Conservation (phyloP, 2,888 invertebrate genomes). For the Oscheius onirici region DNA sequence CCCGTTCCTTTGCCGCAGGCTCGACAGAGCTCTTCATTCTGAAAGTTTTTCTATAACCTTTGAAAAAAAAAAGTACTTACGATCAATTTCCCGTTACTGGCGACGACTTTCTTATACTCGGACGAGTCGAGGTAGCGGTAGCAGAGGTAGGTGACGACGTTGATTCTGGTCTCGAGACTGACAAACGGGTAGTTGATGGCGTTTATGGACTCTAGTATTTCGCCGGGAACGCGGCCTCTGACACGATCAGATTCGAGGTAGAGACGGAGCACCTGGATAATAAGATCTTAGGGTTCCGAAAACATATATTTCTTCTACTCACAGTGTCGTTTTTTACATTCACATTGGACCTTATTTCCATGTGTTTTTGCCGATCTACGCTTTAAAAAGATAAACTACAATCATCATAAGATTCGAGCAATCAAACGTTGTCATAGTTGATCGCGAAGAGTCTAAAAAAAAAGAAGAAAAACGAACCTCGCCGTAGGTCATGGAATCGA, state of each 20-base stretch:
- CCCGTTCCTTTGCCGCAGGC: slow-evolving; percentile 75
- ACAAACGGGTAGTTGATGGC: slow-evolving; percentile 81
- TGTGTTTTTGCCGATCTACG: no score
- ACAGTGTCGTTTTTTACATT: no score
- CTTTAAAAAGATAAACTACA: no score
- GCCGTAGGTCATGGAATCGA: slow-evolving; percentile 96
- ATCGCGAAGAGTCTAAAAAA: neutral
- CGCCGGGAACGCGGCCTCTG: slow-evolving; percentile 39
- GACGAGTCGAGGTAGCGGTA: slow-evolving; percentile 93
- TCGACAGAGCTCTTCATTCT: slow-evolving; percentile 74
- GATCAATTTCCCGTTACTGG: slow-evolving; percentile 77
- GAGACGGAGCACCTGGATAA: slow-evolving; percentile 50
- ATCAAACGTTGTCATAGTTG: no score
- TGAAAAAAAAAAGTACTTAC: slow-evolving; percentile 37
- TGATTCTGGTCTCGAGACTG: slow-evolving; percentile 77
- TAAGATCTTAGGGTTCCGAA: neutral
- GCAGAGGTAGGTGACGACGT: slow-evolving; percentile 81
- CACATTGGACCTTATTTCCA: no score
- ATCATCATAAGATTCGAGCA: no score
- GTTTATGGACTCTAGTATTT: slow-evolving; percentile 52
- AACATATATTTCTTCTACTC: no score
- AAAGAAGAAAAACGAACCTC: slow-evolving; percentile 78
- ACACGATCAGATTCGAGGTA: slow-evolving; percentile 56
- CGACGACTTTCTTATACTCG: slow-evolving; percentile 89
- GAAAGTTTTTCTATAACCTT: slow-evolving; percentile 46